These are phyloP conservation scores for Lutjanus argentimaculatus DNA, from an alignment of 2,797 vertebrate genomes.

Conservation along the genomic window DNA sequence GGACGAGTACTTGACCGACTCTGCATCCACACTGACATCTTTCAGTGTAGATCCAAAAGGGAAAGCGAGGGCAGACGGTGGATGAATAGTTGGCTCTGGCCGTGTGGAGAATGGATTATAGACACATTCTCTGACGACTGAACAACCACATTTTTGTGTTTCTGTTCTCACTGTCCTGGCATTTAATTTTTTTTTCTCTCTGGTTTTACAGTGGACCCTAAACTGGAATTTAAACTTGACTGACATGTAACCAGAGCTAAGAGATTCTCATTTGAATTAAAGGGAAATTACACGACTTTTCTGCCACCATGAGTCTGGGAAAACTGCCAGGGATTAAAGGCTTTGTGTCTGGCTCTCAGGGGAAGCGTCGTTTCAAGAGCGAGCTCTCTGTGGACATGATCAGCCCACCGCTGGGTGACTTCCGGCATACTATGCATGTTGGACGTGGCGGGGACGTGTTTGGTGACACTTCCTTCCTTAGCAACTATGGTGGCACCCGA, in stretches of 20 bases:
- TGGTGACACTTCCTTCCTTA: conserved; percentile 96
- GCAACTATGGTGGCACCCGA: conserved; percentile 88
- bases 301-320: conserved; percentile 91
- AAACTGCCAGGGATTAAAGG: conserved; percentile 92
- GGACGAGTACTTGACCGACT: conserved; percentile 28
- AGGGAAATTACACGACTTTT: conserved; percentile 40
- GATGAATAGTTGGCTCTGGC: conserved; percentile 53
- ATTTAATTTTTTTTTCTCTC: conserved; percentile 24
- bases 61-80: conserved; percentile 11
- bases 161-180: conserved; percentile 40
- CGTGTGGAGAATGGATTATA: conserved; percentile 70
- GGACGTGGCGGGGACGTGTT: conserved; percentile 96
- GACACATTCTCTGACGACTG: conserved; percentile 64
- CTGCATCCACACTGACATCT: conserved; percentile 29
- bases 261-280: conserved; percentile 28
- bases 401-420: conserved; percentile 93
- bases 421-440: conserved; percentile 98
- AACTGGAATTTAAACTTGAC: conserved; percentile 43
- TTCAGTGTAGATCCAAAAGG: conserved; percentile 25
- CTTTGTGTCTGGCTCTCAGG: conserved; percentile 90
- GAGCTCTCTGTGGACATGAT: conserved; percentile 96
- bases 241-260: conserved; percentile 43
- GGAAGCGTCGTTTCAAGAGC: conserved; percentile 89
- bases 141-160: conserved; percentile 57
- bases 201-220: conserved; percentile 63